Evolutionary conservation across 2,888 invertebrate genomes (phyloP).

Genomic region (Drosophila diplacantha): DNA sequence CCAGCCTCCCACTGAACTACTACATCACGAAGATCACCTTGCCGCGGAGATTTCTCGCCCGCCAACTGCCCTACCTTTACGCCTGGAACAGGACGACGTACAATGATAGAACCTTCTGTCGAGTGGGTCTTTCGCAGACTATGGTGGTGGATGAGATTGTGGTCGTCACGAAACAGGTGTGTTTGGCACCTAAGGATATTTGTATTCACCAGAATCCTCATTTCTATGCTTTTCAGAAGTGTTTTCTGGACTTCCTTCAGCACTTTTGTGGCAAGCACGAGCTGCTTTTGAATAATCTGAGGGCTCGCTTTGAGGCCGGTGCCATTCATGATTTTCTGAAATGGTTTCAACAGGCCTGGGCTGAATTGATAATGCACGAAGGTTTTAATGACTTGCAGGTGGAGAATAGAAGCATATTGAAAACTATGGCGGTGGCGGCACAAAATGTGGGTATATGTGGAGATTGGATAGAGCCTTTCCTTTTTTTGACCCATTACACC

Average conservation of each 20-base stretch:
- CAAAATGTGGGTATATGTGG: not conserved
- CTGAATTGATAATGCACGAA: slow-evolving; percentile 68
- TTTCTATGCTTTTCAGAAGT: slow-evolving; percentile 9
- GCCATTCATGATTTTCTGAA: slow-evolving; percentile 58
- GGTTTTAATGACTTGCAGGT: slow-evolving; percentile 54
- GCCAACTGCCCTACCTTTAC: slow-evolving; percentile 36
- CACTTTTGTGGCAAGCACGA: slow-evolving; percentile 72
- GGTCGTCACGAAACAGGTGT: slow-evolving; percentile 63
- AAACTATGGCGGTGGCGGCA: slow-evolving; percentile 27
- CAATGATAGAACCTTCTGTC: slow-evolving; percentile 59
- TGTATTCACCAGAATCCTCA: not conserved
- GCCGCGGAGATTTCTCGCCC: slow-evolving; percentile 61
- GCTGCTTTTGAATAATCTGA: slow-evolving; percentile 63
- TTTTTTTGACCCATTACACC: not conserved
- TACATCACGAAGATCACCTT: slow-evolving; percentile 58
- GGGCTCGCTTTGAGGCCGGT: slow-evolving; percentile 42
- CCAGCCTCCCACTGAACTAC: slow-evolving; percentile 56
- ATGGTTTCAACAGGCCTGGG: slow-evolving; percentile 66
- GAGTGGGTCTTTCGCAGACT: slow-evolving; percentile 57
- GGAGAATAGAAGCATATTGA: slow-evolving; percentile 40
- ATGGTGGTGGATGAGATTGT: slow-evolving; percentile 70
- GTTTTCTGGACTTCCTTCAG: slow-evolving; percentile 61
- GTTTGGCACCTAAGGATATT: not conserved
- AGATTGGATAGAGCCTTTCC: fast-evolving
- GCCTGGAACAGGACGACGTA: slow-evolving; percentile 51